Base-by-base conservation (phyloP, 2,888 invertebrate species). In the Corythucha ciliata region DNA sequence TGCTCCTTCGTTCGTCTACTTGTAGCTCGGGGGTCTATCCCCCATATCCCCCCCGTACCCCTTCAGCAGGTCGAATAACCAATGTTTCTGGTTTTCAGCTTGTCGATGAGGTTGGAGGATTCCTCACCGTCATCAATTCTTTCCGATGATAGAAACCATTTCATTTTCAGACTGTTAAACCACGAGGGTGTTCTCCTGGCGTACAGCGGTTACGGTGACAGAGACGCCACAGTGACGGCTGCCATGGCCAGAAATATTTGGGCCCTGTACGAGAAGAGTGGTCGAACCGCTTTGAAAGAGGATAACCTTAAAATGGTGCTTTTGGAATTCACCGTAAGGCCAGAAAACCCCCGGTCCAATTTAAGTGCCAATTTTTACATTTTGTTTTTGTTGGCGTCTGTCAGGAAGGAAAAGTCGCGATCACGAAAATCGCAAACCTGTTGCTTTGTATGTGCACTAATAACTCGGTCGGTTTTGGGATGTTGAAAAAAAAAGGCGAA, bases 171-270 rank as follows among this genome's bases (percentile, higher is more conserved):
- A 63, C 73, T 96, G 57, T 72, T 96, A 34, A 94, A 91, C 67
- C 84, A 86, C 66, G 94, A 94, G 72, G 96, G 96, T 36, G 86
- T 90, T 24, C 73, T 96, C 16, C 69, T 96, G 60, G 94, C 94
- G 0, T 94, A 91, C 67, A 90, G 92, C 58, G 94, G 94, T 12
- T 87, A 86, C 61, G 92, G 88, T 37, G 90, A 93, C 66, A 87
- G 86, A 68, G 92, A 94, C 72, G 91, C 91, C 0, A 76, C 90
- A 63, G 88, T 93, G 1, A 92, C 91, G 12, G 92, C 94, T 39
- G 94, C 94, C 7, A 93, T 96, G 60, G 91, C 93, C 0, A 91
- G 92, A 63, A 94, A 91, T 66, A 89, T 96, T 59, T 91, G 90
- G 91, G 81, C 85, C 20, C 88, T 89, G 0, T 94, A 93, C 66